Evolutionary conservation across 2,113 vertebrate species (phyloP).

Genomic region (Madoqua kirkii): DNA sequence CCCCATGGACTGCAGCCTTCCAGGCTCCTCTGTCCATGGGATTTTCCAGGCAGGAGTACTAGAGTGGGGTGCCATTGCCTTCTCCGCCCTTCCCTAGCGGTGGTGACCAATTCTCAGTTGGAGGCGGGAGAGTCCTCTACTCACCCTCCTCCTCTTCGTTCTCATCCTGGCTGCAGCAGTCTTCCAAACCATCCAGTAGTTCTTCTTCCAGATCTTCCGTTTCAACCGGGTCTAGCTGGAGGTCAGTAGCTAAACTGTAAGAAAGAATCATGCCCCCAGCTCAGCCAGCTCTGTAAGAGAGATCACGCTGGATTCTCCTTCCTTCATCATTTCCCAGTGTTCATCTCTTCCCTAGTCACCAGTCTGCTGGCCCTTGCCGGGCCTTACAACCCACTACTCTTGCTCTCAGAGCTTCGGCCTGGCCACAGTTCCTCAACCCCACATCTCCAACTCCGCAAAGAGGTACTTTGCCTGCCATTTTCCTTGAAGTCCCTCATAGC

Average conservation of each 20-base stretch:
- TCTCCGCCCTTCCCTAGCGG: too few relatives aligned
- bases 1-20: too few relatives aligned
- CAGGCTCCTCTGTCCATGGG: too few relatives aligned
- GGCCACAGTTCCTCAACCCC: not conserved
- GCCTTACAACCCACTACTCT: not conserved
- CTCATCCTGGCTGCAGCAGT: slow-evolving; percentile 80
- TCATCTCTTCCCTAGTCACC: not conserved
- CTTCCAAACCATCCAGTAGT: slow-evolving; percentile 84
- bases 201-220: slow-evolving; percentile 85
- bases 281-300: not conserved
- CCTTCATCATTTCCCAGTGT: not conserved
- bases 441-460: not conserved
- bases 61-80: too few relatives aligned
- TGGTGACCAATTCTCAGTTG: not conserved
- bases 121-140: slow-evolving; percentile 13
- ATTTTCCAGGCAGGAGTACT: too few relatives aligned
- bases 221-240: slow-evolving; percentile 30
- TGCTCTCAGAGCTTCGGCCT: not conserved
- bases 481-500: not conserved
- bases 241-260: slow-evolving; percentile 61
- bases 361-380: not conserved
- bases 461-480: not conserved
- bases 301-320: not conserved
- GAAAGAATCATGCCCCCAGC: not conserved
- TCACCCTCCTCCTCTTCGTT: slow-evolving; percentile 77